Conservation (phyloP, 2,113 vertebrate species). For the Boleophthalmus pectinirostris region DNA sequence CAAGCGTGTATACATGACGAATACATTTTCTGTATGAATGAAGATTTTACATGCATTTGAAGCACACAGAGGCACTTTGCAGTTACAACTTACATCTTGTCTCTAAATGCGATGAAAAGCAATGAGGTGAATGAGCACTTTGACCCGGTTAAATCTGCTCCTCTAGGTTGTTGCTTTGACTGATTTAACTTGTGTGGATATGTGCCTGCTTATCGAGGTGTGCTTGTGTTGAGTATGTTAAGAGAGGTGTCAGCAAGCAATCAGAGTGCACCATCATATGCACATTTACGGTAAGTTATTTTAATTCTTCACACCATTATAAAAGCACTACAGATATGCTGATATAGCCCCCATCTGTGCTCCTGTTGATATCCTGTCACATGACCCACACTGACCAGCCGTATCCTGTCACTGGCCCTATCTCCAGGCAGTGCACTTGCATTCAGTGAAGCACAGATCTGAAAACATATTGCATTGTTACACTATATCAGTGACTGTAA, state of each 20-base stretch:
- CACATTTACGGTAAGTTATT: conserved; percentile 57
- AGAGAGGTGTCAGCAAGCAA: conserved; percentile 37
- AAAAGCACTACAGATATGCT: conserved; percentile 11
- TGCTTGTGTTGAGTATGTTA: conserved; percentile 44
- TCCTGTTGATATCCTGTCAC: conserved; percentile 49
- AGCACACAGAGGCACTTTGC: conserved; percentile 19
- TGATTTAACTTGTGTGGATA: conserved; percentile 34
- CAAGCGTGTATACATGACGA: conserved; percentile 5
- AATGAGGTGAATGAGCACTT: conserved; percentile 1
- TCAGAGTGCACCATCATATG: conserved; percentile 31
- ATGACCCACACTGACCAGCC: conserved; percentile 12
- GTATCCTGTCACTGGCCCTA: conserved; percentile 18
- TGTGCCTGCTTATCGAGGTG: conserved; percentile 24
- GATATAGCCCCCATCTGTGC: conserved; percentile 25
- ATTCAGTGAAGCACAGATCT: neutral
- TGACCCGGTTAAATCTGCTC: neutral
- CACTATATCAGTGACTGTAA: neutral
- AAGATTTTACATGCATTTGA: conserved; percentile 13
- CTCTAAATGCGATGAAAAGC: neutral
- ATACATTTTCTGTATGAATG: conserved; percentile 12
- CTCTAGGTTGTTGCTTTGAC: conserved; percentile 14
- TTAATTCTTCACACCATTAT: conserved; percentile 20
- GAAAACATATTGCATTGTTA: neutral
- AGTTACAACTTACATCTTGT: conserved; percentile 4
- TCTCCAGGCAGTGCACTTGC: neutral